These are phyloP conservation scores for Dendrolimus houi DNA, from an alignment of 2,888 invertebrate genomes.

Conservation along the genomic window DNA sequence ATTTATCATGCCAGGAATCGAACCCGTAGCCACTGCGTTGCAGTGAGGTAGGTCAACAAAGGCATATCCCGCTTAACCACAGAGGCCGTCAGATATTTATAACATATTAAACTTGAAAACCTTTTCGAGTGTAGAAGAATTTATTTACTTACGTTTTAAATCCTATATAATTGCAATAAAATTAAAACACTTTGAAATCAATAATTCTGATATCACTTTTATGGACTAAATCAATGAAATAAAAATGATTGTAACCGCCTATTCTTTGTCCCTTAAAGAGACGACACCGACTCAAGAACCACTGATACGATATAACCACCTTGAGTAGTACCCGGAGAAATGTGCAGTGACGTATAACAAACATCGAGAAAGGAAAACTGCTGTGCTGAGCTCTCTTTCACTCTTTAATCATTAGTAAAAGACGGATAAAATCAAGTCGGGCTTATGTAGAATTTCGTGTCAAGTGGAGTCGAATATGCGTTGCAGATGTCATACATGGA, in stretches of 20 bases:
- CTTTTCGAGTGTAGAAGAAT: no score
- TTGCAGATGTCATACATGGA: conserved; percentile 8
- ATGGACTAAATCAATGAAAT: not conserved
- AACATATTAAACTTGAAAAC: no score
- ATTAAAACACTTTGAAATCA: no score
- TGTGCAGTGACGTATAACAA: conserved; percentile 56
- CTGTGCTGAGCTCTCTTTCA: conserved; percentile 41
- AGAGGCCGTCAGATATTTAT: no score
- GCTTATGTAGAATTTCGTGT: conserved; percentile 68
- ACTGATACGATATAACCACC: conserved; percentile 53
- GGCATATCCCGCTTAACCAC: no score
- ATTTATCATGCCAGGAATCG: no score
- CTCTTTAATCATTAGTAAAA: conserved; percentile 30
- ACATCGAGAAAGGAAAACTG: conserved; percentile 65
- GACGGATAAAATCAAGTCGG: conserved; percentile 52
- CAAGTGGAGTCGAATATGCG: conserved; percentile 32
- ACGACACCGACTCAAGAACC: conserved; percentile 53
- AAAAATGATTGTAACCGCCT: conserved; percentile 8
- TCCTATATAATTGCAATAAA: no score
- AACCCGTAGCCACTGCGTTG: no score
- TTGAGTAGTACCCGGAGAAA: conserved; percentile 55
- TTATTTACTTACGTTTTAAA: no score
- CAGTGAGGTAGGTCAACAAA: no score
- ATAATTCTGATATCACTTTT: not conserved
- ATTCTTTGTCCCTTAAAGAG: conserved; percentile 42